phyloP scores from a whole-genome alignment of 2,888 invertebrate species.

The Steinernema scapterisci region DNA sequence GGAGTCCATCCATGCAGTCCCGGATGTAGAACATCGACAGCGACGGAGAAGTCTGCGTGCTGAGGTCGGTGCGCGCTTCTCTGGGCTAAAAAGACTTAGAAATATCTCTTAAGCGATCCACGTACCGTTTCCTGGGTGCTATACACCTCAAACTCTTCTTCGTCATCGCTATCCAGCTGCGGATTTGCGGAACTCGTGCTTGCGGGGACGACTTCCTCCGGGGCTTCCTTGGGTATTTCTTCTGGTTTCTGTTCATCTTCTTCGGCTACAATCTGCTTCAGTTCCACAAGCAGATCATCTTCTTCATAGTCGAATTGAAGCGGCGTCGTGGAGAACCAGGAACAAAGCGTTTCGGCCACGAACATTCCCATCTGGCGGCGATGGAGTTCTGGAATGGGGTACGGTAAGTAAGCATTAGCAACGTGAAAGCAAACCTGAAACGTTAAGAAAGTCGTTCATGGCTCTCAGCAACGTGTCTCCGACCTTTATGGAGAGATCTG shows the following conservation, averaged over 20 bases:
- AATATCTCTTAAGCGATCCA: no score
- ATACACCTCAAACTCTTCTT: slow-evolving; percentile 1
- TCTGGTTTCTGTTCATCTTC: background rate
- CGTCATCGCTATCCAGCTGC: slow-evolving; percentile 26
- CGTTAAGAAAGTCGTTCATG: slow-evolving; percentile 13
- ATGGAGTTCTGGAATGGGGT: background rate
- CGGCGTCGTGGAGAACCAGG: slow-evolving; percentile 19
- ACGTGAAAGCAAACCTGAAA: slow-evolving; percentile 5
- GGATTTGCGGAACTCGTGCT: background rate
- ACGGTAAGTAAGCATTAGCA: background rate
- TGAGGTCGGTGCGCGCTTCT: background rate
- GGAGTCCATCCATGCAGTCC: background rate
- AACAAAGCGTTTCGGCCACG: slow-evolving; percentile 9
- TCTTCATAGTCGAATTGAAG: slow-evolving; percentile 7
- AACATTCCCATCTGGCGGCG: slow-evolving; percentile 28
- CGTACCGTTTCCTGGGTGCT: slow-evolving; percentile 2
- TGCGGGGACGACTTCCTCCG: background rate
- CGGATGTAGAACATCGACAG: slow-evolving; percentile 27
- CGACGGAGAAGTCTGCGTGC: background rate
- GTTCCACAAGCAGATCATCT: background rate
- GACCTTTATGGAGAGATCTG: background rate
- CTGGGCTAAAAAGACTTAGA: background rate
- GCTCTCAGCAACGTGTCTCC: background rate
- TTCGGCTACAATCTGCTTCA: background rate
- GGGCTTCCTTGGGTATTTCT: background rate